These are phyloP conservation scores for Ylistrum balloti DNA, from an alignment of 1,140 invertebrate species.

Conservation along the genomic window DNA sequence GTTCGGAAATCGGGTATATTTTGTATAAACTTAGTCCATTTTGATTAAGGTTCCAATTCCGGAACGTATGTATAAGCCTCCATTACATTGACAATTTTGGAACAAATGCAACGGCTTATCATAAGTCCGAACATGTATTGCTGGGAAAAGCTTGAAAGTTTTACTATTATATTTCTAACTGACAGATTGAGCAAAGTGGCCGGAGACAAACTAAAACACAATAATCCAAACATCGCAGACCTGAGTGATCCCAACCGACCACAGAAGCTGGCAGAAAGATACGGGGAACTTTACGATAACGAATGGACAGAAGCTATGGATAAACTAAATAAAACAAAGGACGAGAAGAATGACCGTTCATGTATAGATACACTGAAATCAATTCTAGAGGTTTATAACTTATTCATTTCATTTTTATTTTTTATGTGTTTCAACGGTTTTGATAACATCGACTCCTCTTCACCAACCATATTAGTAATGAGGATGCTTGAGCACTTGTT, in stretches of 20 bases:
- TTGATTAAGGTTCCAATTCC: no score
- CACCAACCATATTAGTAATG: no score
- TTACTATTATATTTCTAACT: no score
- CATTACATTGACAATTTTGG: no score
- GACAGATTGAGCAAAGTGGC: not conserved
- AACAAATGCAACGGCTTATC: no score
- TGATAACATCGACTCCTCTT: no score
- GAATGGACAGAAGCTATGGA: not conserved
- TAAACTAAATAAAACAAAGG: not conserved
- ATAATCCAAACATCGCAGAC: not conserved
- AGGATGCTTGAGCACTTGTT: no score
- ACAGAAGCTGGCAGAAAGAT: not conserved
- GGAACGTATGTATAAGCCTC: no score
- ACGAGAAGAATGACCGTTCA: not conserved
- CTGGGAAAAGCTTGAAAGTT: no score
- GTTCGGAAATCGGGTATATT: no score
- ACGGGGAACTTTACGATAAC: not conserved
- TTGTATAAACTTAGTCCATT: no score
- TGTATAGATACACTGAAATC: not conserved
- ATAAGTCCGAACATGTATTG: no score
- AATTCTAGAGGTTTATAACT: not conserved
- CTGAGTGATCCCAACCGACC: not conserved
- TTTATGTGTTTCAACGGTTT: not conserved
- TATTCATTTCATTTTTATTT: not conserved
- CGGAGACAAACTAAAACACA: not conserved